Evolutionary conservation across 2,113 vertebrate genomes (phyloP), one percentile per base, ranked within the genome.

Genomic region (Mobula hypostoma): DNA sequence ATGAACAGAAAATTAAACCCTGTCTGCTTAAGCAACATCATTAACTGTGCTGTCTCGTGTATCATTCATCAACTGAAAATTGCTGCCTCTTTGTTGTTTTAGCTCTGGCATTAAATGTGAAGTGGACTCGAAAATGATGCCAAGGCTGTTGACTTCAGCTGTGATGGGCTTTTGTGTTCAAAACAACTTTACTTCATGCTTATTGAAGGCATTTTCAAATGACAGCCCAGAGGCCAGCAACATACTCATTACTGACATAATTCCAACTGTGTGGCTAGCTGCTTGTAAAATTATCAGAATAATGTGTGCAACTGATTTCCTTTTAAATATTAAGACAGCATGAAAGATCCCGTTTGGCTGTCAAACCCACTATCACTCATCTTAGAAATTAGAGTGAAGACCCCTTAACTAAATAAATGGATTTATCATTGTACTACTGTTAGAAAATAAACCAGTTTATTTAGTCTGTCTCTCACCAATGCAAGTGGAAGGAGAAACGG

Each of bases 31-130:
- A 56, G 68, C 40, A 56, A 12, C 21, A 76, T 40, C n/a, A 74
- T 74, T 93, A 93, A 76, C 48, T n/a, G 36, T 15, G 14, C 91
- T 7, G 68, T 56, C 70, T 93, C 90, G 56, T 24, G 32, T 56
- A 27, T 93, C 91, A 93, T 56, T 56, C 91, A 27, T 93, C 40
- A 14, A 32, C 61, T 66, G 6, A 90, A 66, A 76, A 56, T 93
- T 93, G 91, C 70, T 48, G 32, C 91, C 12, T 72, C 36, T 93
- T 74, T 91, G 58, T 29, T 93, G 68, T 68, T 93, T 93, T 56
- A 93, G 72, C 70, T 93, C 68, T 76, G 91, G 91, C 70, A 93
- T 68, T 48, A 74, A 90, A 27, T 74, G 19, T 48, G 70, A 93
- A 56, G 36, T 74, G 68, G 66, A 48, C 48, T 40, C 15, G 74